These are phyloP conservation scores for Lateolabrax maculatus DNA, from an alignment of 2,797 vertebrate species.

Conservation along the genomic window DNA sequence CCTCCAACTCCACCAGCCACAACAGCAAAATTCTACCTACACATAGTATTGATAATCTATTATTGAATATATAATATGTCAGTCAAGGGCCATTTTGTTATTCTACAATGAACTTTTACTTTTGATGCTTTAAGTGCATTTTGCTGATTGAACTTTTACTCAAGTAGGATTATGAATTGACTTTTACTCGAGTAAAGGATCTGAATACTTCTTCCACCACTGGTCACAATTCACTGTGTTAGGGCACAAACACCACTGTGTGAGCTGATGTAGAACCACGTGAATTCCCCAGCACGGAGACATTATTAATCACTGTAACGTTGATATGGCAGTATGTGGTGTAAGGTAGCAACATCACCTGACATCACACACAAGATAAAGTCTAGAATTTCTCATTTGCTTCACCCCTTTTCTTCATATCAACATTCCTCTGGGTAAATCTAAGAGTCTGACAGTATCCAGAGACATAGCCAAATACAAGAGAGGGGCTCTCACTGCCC, in stretches of 20 bases:
- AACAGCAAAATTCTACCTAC: background rate
- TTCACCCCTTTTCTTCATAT: slow-evolving; percentile 57
- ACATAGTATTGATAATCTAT: background rate
- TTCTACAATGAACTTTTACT: background rate
- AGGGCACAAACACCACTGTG: slow-evolving; percentile 4
- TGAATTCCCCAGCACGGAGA: slow-evolving; percentile 29
- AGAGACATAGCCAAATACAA: slow-evolving; percentile 70
- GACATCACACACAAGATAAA: slow-evolving; percentile 63
- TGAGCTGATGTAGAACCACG: slow-evolving; percentile 4
- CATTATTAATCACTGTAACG: slow-evolving; percentile 41
- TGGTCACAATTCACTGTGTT: background rate
- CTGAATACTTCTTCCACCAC: background rate
- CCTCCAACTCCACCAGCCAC: background rate
- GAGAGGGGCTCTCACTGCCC: slow-evolving; percentile 65
- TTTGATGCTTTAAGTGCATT: background rate
- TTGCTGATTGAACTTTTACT: background rate
- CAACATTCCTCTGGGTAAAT: slow-evolving; percentile 71
- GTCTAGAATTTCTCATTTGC: slow-evolving; percentile 57
- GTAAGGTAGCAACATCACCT: slow-evolving; percentile 52
- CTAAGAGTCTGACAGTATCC: slow-evolving; percentile 73
- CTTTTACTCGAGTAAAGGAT: background rate
- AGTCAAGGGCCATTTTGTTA: background rate
- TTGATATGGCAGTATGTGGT: slow-evolving; percentile 22
- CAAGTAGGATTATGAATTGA: too few relatives aligned
- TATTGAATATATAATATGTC: background rate